A percentile compares a stretch with the other conserved stretches of the same genome.
phyloP scores from a whole-genome alignment of 2,797 vertebrate genomes.

The Pempheris klunzingeri region DNA sequence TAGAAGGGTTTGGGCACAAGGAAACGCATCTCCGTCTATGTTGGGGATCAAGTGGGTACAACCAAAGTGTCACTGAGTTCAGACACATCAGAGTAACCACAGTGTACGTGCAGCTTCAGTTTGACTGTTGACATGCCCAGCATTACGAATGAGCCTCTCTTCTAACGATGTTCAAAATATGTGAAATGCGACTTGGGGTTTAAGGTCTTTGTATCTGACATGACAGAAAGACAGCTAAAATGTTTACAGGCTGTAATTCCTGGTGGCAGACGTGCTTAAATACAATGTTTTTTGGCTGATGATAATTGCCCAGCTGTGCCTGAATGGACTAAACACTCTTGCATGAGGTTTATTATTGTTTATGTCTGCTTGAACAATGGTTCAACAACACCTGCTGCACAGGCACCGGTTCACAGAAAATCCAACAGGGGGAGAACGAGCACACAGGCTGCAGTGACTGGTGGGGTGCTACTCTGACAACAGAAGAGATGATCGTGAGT shows the following conservation, averaged over 20 bases:
- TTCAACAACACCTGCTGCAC: conserved; percentile 63
- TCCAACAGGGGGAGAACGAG: conserved; percentile 66
- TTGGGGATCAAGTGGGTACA: conserved; percentile 9
- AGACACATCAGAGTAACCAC: conserved; percentile 32
- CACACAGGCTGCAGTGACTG: neutral
- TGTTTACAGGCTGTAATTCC: conserved; percentile 45
- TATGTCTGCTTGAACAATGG: conserved; percentile 69
- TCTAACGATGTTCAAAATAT: conserved; percentile 10
- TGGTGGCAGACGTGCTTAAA: conserved; percentile 36
- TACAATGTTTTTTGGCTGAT: conserved; percentile 42
- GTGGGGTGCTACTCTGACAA: neutral
- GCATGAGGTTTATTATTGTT: conserved; percentile 71
- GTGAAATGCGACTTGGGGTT: conserved; percentile 25
- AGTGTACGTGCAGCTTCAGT: neutral
- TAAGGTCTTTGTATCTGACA: conserved; percentile 13
- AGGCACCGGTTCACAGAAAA: conserved; percentile 15
- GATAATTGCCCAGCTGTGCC: conserved; percentile 33
- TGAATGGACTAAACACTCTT: conserved; percentile 56
- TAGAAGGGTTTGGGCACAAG: neutral
- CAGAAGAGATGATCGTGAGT: too few species aligned
- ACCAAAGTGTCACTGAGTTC: conserved; percentile 32
- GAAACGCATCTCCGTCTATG: neutral
- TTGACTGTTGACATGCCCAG: conserved; percentile 1
- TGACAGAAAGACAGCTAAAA: conserved; percentile 22
- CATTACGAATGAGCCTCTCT: neutral